Base-by-base conservation (phyloP, 2,888 invertebrate species). In the Idaea aversata region DNA sequence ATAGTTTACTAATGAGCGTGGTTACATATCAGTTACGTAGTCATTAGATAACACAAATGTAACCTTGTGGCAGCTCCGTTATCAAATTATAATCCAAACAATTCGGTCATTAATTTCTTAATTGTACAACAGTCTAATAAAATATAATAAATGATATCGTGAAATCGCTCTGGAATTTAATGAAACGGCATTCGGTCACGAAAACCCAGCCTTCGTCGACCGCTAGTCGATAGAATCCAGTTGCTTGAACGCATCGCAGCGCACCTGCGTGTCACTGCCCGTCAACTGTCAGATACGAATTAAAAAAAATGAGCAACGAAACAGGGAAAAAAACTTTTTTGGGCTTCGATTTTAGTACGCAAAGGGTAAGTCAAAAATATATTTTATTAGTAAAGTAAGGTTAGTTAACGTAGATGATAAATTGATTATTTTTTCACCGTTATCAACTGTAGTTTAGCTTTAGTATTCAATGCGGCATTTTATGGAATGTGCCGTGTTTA, bases 261-360 rank as follows among this genome's bases (percentile, higher is more conserved):
- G 70, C 65, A 72, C 65, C 71, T 65, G 72, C 70, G 79, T 84
- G 84, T 83, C 86, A 83, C 77, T 74, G 77, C 67, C 75, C 71
- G 76, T 71, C 76, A 69, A 76, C 84, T 88, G 90, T 88, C 89
- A 89, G 83, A 47, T 47, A 47, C 47, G 47, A 87, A 82, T 70
- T 66, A 66, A 68, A 76, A 79, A 87, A 88, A 83, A 93, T 93
- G 92, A 84, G 78, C 65, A 91, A 85, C 70, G 87, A 87, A 79
- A 78, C 76, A 67, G 82, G 77, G 78, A 86, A 82, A 72, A 90
- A 91, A 84, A 95, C 95, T 75, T 97, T 95, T 93, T 93, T 97
- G 79, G 97, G 97, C 67, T 94, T 97, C 78, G 97, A 97, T 94
- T 94, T 97, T 83, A 97, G 97, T 86, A 97, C 97, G 25, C 97